Base-by-base conservation (phyloP, 1,140 invertebrate genomes). In the Eurosta solidaginis region DNA sequence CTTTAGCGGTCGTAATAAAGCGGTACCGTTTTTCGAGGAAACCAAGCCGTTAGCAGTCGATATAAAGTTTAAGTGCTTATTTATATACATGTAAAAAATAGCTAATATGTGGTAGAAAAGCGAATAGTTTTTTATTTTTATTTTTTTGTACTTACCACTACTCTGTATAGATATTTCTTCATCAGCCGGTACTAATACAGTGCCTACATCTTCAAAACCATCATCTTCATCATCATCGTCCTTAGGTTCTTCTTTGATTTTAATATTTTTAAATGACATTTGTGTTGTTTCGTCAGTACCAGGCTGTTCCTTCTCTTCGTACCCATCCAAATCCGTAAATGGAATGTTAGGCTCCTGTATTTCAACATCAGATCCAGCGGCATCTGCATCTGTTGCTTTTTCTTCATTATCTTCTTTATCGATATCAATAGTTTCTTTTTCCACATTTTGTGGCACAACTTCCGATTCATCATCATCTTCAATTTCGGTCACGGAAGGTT, bases 141-240 rank as follows among this genome's bases (percentile, higher is more conserved):
- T 42, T 2, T 74, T 52, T 54, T 74, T 59, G 27, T 36, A 85
- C 82, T 83, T 81, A 87, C 85, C 86, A 82, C 83, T 87, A 44
- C 83, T 87, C 29, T 85, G 79, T 36, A 87, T 87, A 12, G 83
- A 87, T 76, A 87, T 86, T 77, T 85, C 83, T 75, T 87, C 84
- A 68, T 84, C 82, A 25, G 84, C 82, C 17, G 82, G 49, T 49
- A 83, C 74, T 6, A 82, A 77, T 6, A 87, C 84, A 1, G 85
- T 87, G 52, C 86, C 86, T 36, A 90, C 90, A 80, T 91, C 90
- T 3, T 91, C 90, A 12, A 90, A 90, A 77, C 89, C 89, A 82
- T 89, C 88, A 80, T 91, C 90, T n/a, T 90, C 89, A n/a, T 87
- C 83, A 9, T 85, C 86, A 42, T 88, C 87, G 22, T 88, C 82